Evolutionary conservation across 2,797 vertebrate genomes (phyloP).

Genomic region (Cheirogaleus major): DNA sequence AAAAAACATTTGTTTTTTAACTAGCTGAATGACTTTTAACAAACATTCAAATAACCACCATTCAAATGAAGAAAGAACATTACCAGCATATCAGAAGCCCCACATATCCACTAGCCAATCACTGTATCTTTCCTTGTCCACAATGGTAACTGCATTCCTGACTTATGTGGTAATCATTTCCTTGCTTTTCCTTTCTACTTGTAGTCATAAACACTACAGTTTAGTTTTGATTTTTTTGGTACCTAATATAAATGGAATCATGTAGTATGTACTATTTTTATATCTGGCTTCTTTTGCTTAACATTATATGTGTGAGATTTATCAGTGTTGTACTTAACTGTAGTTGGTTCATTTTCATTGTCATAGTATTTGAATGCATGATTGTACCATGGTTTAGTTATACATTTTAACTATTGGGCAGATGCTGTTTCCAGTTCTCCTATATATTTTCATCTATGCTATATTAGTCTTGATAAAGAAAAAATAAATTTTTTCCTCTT

Average conservation of each 20-base stretch:
- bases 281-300: not conserved
- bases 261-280: not conserved
- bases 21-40: not conserved
- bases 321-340: not conserved
- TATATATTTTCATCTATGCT: constrained; percentile 5
- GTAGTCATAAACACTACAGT: not conserved
- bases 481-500: not conserved
- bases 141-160: not conserved
- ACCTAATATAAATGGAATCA: constrained; percentile 3
- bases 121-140: not conserved
- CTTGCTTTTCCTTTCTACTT: not conserved
- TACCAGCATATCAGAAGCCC: not conserved
- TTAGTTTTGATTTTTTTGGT: not conserved
- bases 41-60: not conserved
- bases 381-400: not conserved
- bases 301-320: not conserved
- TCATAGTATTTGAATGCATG: not conserved
- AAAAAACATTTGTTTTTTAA: not conserved
- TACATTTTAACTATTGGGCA: not conserved
- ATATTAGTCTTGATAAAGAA: not conserved
- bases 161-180: not conserved
- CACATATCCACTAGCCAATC: not conserved
- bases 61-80: not conserved
- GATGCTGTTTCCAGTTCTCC: not conserved
- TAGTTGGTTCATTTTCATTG: not conserved